phyloP scores from a whole-genome alignment of 2,113 vertebrate species.

The Hippocampus zosterae region DNA sequence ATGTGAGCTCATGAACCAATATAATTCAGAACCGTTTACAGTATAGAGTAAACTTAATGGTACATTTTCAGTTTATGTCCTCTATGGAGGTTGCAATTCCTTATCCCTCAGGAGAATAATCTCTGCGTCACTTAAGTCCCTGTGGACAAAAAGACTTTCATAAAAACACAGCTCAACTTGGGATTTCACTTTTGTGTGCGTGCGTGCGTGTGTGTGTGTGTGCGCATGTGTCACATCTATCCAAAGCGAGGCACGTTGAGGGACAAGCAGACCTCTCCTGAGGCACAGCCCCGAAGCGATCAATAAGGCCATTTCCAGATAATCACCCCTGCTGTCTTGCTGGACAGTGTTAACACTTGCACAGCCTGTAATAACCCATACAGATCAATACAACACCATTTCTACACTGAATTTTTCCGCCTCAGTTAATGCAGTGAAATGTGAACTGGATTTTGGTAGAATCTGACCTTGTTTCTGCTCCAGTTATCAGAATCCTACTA shows the following conservation, averaged over 20 bases:
- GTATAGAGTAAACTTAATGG: not conserved
- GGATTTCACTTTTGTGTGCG: not conserved
- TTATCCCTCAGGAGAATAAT: constrained; percentile 1
- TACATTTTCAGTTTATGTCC: not conserved
- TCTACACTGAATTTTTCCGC: constrained; percentile 51
- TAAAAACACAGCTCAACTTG: constrained; percentile 17
- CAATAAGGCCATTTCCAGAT: constrained; percentile 62
- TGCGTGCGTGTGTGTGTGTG: no score
- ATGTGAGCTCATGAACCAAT: no score
- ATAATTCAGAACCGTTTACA: not conserved
- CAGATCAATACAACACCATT: constrained; percentile 53
- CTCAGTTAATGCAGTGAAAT: constrained; percentile 35
- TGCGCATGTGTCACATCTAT: not conserved
- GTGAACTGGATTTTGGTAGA: constrained; percentile 29
- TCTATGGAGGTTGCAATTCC: not conserved
- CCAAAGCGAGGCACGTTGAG: constrained; percentile 21
- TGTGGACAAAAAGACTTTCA: constrained; percentile 28
- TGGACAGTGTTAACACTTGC: constrained; percentile 48
- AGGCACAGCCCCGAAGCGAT: constrained; percentile 40
- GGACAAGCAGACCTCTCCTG: constrained; percentile 36
- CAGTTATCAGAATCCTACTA: constrained; percentile 10
- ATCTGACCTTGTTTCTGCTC: constrained; percentile 33
- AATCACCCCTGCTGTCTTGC: constrained; percentile 48
- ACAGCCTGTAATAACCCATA: constrained; percentile 56
- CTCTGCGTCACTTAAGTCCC: constrained; percentile 10